Percentiles rank a stretch among this genome's conserved stretches.
Conservation (phyloP, 2,888 invertebrate species). For the Dasysyrphus tricinctus region DNA sequence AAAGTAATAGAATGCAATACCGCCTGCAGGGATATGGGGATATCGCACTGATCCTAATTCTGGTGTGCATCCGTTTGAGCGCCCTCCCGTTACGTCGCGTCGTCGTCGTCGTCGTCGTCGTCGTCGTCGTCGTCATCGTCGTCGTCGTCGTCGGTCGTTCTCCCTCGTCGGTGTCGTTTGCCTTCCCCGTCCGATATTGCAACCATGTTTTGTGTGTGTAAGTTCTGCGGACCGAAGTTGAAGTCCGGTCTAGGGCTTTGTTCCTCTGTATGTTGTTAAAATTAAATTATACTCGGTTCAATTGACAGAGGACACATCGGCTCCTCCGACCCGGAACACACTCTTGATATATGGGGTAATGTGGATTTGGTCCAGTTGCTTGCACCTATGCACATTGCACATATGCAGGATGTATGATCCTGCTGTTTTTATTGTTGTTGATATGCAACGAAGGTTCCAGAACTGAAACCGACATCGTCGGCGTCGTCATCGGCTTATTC, state of each 20-base stretch:
- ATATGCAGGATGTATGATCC: constrained; percentile 66
- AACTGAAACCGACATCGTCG: not conserved
- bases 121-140: constrained; percentile 8
- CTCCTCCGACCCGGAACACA: constrained; percentile 74
- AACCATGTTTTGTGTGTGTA: constrained; percentile 33
- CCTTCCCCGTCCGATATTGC: not conserved
- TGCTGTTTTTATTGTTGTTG: constrained; percentile 44
- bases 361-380: constrained; percentile 74
- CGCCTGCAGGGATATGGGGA: constrained; percentile 55
- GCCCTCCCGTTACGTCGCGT: constrained; percentile 3
- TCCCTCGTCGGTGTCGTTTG: constrained; percentile 11
- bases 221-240: constrained; percentile 33
- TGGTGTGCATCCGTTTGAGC: constrained; percentile 55
- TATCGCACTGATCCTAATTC: constrained; percentile 39
- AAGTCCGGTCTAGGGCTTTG: constrained; percentile 49
- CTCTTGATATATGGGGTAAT: constrained; percentile 74
- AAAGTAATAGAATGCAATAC: constrained; percentile 59
- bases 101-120: constrained; percentile 21
- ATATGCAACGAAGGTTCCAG: constrained; percentile 29
- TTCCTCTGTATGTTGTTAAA: constrained; percentile 71
- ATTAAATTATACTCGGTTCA: constrained; percentile 75
- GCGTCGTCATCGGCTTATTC: constrained; percentile 15
- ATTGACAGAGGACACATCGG: constrained; percentile 75
- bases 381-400: constrained; percentile 63
- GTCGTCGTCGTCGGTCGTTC: constrained; percentile 15